Conservation (phyloP, 2,888 invertebrate genomes). For the Chaetogeoica ovagalla region DNA sequence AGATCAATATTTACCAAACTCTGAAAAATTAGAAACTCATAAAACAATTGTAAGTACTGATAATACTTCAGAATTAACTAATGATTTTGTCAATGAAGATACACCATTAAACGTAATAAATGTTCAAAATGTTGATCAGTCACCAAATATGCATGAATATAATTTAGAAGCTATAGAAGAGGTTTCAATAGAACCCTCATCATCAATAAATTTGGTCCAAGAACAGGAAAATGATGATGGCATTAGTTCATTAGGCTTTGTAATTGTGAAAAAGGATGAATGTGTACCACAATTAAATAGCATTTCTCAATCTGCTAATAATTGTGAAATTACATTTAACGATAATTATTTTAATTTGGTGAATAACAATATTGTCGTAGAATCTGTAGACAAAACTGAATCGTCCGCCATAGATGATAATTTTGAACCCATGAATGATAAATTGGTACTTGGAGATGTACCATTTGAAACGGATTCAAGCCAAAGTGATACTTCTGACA, state of each 20-base stretch:
- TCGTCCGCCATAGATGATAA: slow-evolving; percentile 22
- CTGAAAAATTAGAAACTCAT: neutral
- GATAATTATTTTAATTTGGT: slow-evolving; percentile 23
- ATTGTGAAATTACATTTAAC: slow-evolving; percentile 16
- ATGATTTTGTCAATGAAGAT: slow-evolving; percentile 4
- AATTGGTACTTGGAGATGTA: slow-evolving; percentile 45
- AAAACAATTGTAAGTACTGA: neutral
- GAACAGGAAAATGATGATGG: slow-evolving; percentile 17
- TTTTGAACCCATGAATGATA: slow-evolving; percentile 48
- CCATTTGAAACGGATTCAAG: slow-evolving; percentile 39
- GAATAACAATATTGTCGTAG: neutral
- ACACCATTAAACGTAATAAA: neutral
- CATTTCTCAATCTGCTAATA: slow-evolving; percentile 18
- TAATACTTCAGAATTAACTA: neutral
- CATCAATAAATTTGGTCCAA: neutral
- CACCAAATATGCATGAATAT: neutral
- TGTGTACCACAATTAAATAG: slow-evolving; percentile 28
- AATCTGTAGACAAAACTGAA: neutral
- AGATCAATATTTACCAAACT: neutral
- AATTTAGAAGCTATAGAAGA: slow-evolving; percentile 28
- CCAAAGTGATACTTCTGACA: slow-evolving; percentile 30
- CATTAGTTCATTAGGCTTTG: slow-evolving; percentile 12
- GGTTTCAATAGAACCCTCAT: neutral
- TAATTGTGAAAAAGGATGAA: slow-evolving; percentile 29
- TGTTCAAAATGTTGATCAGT: neutral